Conservation (phyloP, 2,888 invertebrate species). For the Orchesellides sinensis region DNA sequence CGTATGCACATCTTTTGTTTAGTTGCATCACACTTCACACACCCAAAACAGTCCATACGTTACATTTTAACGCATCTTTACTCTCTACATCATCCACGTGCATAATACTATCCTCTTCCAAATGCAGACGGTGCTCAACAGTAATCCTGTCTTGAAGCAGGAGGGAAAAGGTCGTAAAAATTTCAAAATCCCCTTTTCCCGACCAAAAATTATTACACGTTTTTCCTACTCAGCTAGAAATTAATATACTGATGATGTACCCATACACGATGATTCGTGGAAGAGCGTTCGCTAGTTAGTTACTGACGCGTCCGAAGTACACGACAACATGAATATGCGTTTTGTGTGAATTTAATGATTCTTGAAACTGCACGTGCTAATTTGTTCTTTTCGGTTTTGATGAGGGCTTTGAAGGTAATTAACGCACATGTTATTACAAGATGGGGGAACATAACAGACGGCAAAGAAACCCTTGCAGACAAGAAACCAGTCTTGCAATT, state of each 20-base stretch:
- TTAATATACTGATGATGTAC: too few species aligned
- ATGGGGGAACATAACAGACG: too few species aligned
- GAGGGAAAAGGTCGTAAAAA: conserved; percentile 30
- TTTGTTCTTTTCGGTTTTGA: conserved; percentile 23
- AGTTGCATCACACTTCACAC: background rate
- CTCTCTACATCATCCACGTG: background rate
- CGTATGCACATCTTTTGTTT: background rate
- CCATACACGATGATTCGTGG: too few species aligned
- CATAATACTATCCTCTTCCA: background rate
- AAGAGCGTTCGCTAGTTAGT: too few species aligned
- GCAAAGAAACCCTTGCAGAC: too few species aligned
- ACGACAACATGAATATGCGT: background rate
- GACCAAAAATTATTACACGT: background rate
- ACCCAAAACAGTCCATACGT: background rate
- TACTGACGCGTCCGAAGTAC: background rate
- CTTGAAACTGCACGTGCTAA: conserved; percentile 41
- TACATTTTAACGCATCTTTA: conserved; percentile 24
- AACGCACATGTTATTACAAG: background rate
- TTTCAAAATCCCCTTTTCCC: conserved; percentile 37
- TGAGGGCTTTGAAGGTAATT: background rate
- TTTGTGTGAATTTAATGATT: conserved; percentile 21
- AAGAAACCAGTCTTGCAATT: too few species aligned
- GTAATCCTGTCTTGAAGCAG: conserved; percentile 24
- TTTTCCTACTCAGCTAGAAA: background rate
- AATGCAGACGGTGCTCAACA: background rate